phyloP scores from a whole-genome alignment of 2,797 vertebrate genomes.

The Aplochiton taeniatus region DNA sequence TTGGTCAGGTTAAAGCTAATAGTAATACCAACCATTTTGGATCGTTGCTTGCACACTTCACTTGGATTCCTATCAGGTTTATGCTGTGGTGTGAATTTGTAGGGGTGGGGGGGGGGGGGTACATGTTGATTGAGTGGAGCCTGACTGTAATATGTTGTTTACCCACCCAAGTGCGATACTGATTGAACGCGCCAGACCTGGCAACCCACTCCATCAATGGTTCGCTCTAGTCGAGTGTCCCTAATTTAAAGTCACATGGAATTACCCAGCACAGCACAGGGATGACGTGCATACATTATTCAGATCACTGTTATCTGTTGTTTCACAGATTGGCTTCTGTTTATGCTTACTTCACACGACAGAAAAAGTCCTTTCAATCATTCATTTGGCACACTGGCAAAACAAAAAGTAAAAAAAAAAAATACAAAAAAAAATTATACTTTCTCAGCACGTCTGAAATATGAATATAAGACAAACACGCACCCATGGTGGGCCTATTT shows the following conservation, averaged over 20 bases:
- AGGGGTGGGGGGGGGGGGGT: conserved; percentile 39
- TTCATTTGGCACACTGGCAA: conserved; percentile 2
- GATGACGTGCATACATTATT: conserved; percentile 46
- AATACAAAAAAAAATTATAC: background rate
- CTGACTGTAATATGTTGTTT: conserved; percentile 61
- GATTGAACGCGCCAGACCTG: conserved; percentile 39
- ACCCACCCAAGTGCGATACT: conserved; percentile 40
- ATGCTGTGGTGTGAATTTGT: conserved; percentile 25
- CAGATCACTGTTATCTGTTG: conserved; percentile 38
- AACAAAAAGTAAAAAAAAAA: background rate
- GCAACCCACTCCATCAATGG: conserved; percentile 54
- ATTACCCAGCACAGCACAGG: conserved; percentile 33
- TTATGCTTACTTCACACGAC: conserved; percentile 14
- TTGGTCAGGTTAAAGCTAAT: too few relatives aligned
- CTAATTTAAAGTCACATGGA: conserved; percentile 46
- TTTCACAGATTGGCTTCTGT: conserved; percentile 13
- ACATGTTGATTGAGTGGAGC: conserved; percentile 51
- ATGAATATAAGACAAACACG: conserved; percentile 57
- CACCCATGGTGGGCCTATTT: conserved; percentile 52
- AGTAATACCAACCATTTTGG: conserved; percentile 18
- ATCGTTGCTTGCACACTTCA: conserved; percentile 49
- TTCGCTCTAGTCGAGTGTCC: conserved; percentile 27
- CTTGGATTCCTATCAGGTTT: conserved; percentile 38
- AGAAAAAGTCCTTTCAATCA: conserved; percentile 9
- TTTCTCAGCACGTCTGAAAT: conserved; percentile 41